A percentile compares a stretch with the other conserved stretches of the same genome.
phyloP scores from a whole-genome alignment of 2,797 vertebrate genomes.

The Dicrostonyx torquatus region DNA sequence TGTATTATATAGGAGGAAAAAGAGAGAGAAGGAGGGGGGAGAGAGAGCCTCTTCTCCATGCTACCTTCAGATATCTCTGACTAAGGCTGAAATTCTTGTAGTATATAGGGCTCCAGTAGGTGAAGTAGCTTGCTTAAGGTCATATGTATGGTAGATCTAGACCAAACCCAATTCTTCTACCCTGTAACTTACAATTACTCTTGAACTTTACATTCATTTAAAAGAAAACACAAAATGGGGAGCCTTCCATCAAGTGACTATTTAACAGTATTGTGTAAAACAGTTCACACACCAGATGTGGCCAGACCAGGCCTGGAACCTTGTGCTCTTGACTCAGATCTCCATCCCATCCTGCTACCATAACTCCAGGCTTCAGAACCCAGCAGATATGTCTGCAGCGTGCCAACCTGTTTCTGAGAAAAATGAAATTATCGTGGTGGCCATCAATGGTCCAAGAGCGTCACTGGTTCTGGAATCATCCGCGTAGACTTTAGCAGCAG shows the following conservation, averaged over 20 bases:
- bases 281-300: background rate
- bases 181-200: background rate
- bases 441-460: background rate
- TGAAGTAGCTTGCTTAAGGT: background rate
- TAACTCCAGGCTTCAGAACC: background rate
- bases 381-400: background rate
- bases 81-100: background rate
- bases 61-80: background rate
- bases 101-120: background rate
- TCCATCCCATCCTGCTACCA: background rate
- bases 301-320: background rate
- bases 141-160: background rate
- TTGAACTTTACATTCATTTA: background rate
- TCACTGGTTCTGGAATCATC: background rate
- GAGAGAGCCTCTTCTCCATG: background rate
- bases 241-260: background rate
- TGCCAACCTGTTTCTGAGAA: background rate
- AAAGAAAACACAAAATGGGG: background rate
- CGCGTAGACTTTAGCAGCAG: background rate
- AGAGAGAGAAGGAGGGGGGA: too few species aligned
- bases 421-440: background rate
- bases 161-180: background rate
- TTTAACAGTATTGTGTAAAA: background rate
- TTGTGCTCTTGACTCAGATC: too few species aligned
- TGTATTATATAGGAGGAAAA: background rate